A percentile compares a stretch with the other conserved stretches of the same genome.
Evolutionary conservation across 2,113 vertebrate genomes (phyloP).

Genomic region (Atlantisia rogersi): DNA sequence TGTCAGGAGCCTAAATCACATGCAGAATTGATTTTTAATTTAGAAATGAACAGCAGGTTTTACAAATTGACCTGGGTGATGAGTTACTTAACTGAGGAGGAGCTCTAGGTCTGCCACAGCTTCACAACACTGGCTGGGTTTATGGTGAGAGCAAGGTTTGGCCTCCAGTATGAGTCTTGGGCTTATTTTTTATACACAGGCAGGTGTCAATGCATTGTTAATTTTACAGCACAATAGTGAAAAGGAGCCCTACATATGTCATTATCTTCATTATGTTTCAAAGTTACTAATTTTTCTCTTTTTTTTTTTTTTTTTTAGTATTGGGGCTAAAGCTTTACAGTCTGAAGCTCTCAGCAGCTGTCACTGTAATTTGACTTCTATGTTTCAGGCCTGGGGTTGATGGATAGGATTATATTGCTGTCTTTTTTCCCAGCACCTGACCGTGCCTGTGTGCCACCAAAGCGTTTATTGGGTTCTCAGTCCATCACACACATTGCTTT

Average conservation of each 20-base stretch:
- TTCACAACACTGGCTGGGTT: rapidly evolving
- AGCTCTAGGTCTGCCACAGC: not conserved
- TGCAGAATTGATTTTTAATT: slow-evolving; percentile 38
- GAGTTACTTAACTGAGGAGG: not conserved
- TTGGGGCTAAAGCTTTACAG: not conserved
- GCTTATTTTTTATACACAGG: not conserved
- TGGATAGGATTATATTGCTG: not conserved
- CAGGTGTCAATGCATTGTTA: not conserved
- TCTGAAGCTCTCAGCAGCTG: not conserved
- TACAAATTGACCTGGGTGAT: not conserved
- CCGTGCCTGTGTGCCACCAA: rapidly evolving
- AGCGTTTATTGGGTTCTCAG: not conserved
- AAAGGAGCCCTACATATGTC: not conserved
- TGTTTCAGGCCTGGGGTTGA: not conserved
- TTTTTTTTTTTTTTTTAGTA: not conserved
- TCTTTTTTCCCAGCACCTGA: not conserved
- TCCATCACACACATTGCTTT: not conserved
- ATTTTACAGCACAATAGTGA: not conserved
- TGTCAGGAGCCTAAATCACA: not conserved
- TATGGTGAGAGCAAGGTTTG: not conserved
- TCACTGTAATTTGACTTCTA: not conserved
- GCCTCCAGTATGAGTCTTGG: not conserved
- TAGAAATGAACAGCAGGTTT: not conserved
- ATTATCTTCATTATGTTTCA: not conserved
- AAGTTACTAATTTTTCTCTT: not conserved